phyloP scores from a whole-genome alignment of 2,113 vertebrate species.

The Noctilio leporinus region DNA sequence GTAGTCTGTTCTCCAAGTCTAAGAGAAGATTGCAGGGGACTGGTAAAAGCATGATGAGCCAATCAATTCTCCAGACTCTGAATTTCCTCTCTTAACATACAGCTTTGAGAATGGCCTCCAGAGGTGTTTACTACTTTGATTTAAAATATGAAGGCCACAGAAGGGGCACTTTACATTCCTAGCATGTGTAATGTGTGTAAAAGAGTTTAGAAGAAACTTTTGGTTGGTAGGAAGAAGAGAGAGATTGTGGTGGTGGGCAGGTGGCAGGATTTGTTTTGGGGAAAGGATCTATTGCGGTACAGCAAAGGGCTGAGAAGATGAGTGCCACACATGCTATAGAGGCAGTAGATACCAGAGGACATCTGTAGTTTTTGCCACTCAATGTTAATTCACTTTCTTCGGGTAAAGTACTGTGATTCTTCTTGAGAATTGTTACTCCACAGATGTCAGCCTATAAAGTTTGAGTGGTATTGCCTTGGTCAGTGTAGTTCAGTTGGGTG shows the following conservation, averaged over 20 bases:
- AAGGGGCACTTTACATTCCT: background rate
- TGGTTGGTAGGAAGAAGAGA: background rate
- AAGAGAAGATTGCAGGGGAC: background rate
- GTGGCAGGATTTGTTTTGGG: background rate
- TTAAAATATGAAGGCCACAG: background rate
- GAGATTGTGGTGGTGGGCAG: background rate
- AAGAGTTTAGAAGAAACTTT: slow-evolving; percentile 1
- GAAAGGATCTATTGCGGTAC: background rate
- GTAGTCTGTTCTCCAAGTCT: background rate
- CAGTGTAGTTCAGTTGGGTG: too few species aligned
- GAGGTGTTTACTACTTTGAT: background rate
- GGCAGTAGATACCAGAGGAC: background rate
- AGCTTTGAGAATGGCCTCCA: background rate
- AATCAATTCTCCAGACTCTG: background rate
- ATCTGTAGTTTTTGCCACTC: background rate
- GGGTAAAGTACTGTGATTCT: background rate
- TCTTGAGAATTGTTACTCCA: background rate
- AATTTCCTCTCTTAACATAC: background rate
- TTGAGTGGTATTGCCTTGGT: background rate
- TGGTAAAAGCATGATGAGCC: background rate
- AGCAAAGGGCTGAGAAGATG: background rate
- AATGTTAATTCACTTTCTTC: background rate
- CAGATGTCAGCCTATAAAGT: background rate
- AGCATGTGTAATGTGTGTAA: too few species aligned
- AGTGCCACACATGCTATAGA: background rate